Conservation (phyloP, 2,113 vertebrate genomes). For the Tympanuchus pallidicinctus region DNA sequence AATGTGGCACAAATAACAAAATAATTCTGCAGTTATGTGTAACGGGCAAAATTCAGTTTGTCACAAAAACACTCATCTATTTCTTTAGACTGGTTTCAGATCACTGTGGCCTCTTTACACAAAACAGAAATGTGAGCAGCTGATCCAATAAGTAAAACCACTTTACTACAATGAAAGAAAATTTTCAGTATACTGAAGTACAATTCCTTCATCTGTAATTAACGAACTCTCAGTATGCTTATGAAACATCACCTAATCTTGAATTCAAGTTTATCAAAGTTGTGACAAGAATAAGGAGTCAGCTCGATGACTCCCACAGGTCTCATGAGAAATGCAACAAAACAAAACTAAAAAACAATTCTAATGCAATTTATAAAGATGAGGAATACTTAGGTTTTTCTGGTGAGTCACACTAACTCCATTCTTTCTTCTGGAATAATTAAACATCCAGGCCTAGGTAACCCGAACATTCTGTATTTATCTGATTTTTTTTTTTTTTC, state of each 20-base stretch:
- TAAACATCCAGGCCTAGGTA: background rate
- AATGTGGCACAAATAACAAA: background rate
- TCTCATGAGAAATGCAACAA: background rate
- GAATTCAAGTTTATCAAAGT: background rate
- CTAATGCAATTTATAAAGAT: background rate
- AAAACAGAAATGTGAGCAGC: background rate
- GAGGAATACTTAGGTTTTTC: background rate
- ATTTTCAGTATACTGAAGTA: background rate
- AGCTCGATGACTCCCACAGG: background rate
- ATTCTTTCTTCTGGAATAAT: background rate
- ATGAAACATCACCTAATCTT: background rate
- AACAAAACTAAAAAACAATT: background rate
- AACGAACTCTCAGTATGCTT: background rate
- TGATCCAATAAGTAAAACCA: background rate
- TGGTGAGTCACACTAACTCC: background rate
- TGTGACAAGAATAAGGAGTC: background rate
- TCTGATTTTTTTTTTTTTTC: background rate
- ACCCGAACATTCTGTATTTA: background rate
- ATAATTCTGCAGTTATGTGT: background rate
- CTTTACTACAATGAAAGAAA: background rate
- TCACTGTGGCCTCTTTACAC: background rate
- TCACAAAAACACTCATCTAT: background rate
- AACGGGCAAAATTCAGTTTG: background rate
- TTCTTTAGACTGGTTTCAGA: background rate
- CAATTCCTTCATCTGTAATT: background rate